These are phyloP conservation scores for Drosophila yakuba DNA, from an alignment of 1,140 invertebrate species.

Conservation along the genomic window DNA sequence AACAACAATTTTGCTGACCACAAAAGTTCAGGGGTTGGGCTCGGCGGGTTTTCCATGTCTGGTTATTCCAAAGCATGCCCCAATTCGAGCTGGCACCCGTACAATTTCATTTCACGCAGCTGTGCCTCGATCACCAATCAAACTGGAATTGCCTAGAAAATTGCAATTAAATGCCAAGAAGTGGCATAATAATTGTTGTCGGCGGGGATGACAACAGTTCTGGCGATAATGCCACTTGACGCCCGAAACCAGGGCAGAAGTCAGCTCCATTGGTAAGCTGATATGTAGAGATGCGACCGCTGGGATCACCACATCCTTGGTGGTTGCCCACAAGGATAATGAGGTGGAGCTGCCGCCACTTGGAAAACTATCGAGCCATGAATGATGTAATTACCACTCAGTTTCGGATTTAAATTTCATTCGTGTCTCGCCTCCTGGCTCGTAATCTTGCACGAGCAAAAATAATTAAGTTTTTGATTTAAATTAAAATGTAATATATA, in stretches of 20 bases:
- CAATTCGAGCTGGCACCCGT: neutral
- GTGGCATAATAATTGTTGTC: slow-evolving; percentile 41
- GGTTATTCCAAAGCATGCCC: neutral
- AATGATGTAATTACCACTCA: slow-evolving; percentile 42
- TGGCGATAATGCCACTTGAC: slow-evolving; percentile 17
- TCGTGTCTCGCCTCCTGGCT: neutral
- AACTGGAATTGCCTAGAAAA: slow-evolving; percentile 39
- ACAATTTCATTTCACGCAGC: slow-evolving; percentile 53
- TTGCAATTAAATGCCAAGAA: slow-evolving; percentile 50
- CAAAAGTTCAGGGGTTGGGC: slow-evolving; percentile 28
- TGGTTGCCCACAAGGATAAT: slow-evolving; percentile 36
- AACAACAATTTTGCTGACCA: slow-evolving; percentile 47
- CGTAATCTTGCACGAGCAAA: neutral
- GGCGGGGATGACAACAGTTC: neutral
- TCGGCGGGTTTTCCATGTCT: neutral
- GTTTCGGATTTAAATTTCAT: slow-evolving; percentile 44
- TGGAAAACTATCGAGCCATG: slow-evolving; percentile 22
- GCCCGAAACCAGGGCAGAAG: neutral
- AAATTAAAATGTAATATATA: neutral
- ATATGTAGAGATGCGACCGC: slow-evolving; percentile 18
- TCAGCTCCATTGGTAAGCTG: slow-evolving; percentile 41
- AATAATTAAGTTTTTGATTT: no score
- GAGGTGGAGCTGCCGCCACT: slow-evolving; percentile 20
- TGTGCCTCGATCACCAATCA: slow-evolving; percentile 50
- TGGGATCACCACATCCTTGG: slow-evolving; percentile 27